A percentile compares a stretch with the other conserved stretches of the same genome.
These are phyloP conservation scores for Carassius gibelio DNA, from an alignment of 2,113 vertebrate genomes.

Conservation along the genomic window DNA sequence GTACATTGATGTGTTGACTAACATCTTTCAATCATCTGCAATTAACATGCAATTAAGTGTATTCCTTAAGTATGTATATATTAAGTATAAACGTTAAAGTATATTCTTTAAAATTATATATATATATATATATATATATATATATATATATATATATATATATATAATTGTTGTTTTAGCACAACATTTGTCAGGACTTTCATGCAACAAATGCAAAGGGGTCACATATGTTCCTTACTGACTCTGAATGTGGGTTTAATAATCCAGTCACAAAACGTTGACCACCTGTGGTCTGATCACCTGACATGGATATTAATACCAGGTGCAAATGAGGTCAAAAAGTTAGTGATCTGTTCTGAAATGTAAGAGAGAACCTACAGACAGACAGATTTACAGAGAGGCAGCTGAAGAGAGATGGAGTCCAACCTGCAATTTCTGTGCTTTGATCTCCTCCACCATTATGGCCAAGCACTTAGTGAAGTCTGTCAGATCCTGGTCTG, in stretches of 20 bases:
- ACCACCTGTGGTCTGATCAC: background rate
- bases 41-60: background rate
- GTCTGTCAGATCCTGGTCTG: slow-evolving; percentile 78
- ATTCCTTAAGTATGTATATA: too few relatives aligned
- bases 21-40: too few relatives aligned
- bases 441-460: slow-evolving; percentile 73
- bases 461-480: slow-evolving; percentile 77
- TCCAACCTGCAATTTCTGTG: slow-evolving; percentile 68
- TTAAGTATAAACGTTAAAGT: too few relatives aligned
- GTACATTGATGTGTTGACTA: too few relatives aligned
- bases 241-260: background rate
- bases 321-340: background rate
- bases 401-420: slow-evolving; percentile 6
- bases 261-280: background rate
- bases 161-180: background rate
- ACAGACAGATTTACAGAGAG: background rate
- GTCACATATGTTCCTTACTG: background rate
- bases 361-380: background rate
- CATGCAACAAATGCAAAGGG: background rate
- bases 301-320: background rate
- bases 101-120: background rate
- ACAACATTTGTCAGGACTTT: background rate
- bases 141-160: too few relatives aligned
- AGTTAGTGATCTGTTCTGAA: background rate
- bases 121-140: too few relatives aligned